These are phyloP conservation scores for Pycnonotus jocosus DNA, from an alignment of 2,113 vertebrate species.

Conservation along the genomic window DNA sequence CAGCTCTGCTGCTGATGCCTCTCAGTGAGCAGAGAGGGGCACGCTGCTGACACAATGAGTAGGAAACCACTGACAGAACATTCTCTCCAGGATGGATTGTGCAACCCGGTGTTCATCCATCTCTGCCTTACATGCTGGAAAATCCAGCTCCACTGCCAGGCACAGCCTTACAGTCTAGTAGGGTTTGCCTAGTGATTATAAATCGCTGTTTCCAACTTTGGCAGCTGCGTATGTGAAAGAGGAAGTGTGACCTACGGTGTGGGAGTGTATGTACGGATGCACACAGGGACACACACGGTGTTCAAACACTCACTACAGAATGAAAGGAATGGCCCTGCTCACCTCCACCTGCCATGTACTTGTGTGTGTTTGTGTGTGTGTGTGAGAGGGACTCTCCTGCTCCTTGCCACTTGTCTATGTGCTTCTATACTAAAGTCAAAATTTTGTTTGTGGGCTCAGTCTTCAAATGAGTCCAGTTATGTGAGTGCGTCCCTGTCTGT, in stretches of 20 bases:
- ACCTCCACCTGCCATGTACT: background rate
- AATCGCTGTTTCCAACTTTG: background rate
- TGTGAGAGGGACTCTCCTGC: background rate
- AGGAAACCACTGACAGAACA: background rate
- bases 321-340: background rate
- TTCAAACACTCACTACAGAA: background rate
- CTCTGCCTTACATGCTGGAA: background rate
- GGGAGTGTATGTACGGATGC: background rate
- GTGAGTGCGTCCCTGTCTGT: background rate
- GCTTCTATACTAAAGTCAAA: background rate
- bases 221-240: background rate
- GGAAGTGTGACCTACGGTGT: background rate
- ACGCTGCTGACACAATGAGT: background rate
- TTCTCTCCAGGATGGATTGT: background rate
- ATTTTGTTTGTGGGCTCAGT: background rate
- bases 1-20: background rate
- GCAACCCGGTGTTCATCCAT: fast-evolving
- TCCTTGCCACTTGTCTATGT: fast-evolving
- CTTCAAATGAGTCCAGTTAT: background rate
- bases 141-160: background rate
- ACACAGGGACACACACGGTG: background rate
- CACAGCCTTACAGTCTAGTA: background rate
- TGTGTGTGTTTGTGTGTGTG: background rate
- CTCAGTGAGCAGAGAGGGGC: background rate
- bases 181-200: background rate